Evolutionary conservation across 1,140 invertebrate genomes (phyloP), one percentile per base, ranked within the genome.

Genomic region (Drosophila bifasciata): DNA sequence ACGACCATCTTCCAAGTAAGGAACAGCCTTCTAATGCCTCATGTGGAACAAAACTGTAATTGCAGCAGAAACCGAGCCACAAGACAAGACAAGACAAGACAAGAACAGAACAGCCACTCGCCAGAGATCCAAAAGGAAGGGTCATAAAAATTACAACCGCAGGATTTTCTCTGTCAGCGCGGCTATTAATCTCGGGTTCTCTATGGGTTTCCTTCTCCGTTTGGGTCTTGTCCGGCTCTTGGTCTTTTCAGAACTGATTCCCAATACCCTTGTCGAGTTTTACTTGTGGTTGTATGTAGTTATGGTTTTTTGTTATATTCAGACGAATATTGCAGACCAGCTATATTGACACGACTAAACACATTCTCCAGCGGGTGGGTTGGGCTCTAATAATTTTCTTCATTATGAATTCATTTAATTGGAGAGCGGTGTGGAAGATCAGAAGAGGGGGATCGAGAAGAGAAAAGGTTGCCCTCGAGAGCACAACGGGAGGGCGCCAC

Each of bases 391-490:
- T 86, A 86, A 85, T 86, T 85, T 72, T 67, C 64, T 88, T 86
- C 73, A 88, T 86, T 85, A 85, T 85, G 83, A 86, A 85, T 86
- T 85, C 81, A 85, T 85, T 85, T 86, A 81, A 81, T 81, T 83
- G 60, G 79, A 78, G 74, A 46, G 56, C 70, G 46, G 36, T 17
- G 53, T 36, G 32, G 32, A 36, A 36, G 32, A 36, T 36, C 11
- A 36, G 13, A 11, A 4, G 32, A 56, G 66, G 57, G 56, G 56
- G 48, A 63, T 11, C 32, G 43, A 51, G 68, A 72, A 70, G 49
- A 62, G 49, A 80, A 85, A 85, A 86, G 80, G 83, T 86, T 85
- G 77, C 81, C 80, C 73, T 85, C 83, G 77, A 78, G 75, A 53
- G 79, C 77, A 53, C 81, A 56, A 77, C 83, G 81, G 81, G 81